A percentile compares a stretch with the other conserved stretches of the same genome.
These are phyloP conservation scores for Anthrax anthrax DNA, from an alignment of 2,888 invertebrate genomes.

Conservation along the genomic window DNA sequence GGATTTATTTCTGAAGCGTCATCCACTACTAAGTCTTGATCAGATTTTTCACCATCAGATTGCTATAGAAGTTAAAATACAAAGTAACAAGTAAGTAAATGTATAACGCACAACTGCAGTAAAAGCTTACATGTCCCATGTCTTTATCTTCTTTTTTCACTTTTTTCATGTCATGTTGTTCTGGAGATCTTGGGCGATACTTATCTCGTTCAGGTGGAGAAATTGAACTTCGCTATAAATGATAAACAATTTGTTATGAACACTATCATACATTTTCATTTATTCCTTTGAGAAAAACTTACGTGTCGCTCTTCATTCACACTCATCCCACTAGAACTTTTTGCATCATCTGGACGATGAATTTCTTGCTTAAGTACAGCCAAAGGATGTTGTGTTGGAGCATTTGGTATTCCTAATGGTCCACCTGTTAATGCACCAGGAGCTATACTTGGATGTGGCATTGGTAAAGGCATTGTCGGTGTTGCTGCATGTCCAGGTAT, in stretches of 20 bases:
- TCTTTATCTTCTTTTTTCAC: slow-evolving; percentile 74
- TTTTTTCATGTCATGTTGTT: slow-evolving; percentile 50
- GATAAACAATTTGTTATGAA: too few relatives aligned
- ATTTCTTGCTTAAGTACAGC: slow-evolving; percentile 68
- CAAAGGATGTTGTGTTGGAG: slow-evolving; percentile 56
- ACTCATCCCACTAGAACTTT: slow-evolving; percentile 49
- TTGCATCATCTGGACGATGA: slow-evolving; percentile 59
- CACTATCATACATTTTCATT: not conserved
- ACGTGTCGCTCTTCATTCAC: slow-evolving; percentile 31
- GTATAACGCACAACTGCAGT: too few relatives aligned
- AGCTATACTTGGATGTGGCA: slow-evolving; percentile 49
- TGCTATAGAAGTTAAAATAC: slow-evolving; percentile 36
- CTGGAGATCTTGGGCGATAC: slow-evolving; percentile 66
- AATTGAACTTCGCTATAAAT: slow-evolving; percentile 66
- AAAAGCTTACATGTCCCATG: slow-evolving; percentile 56
- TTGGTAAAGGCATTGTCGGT: slow-evolving; percentile 51
- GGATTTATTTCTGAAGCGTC: slow-evolving; percentile 72
- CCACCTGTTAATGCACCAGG: slow-evolving; percentile 39
- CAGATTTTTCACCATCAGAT: slow-evolving; percentile 72
- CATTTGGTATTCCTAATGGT: slow-evolving; percentile 46
- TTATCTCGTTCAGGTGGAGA: slow-evolving; percentile 66
- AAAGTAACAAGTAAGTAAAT: not conserved
- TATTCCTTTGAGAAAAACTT: slow-evolving; percentile 2
- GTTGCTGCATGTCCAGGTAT: slow-evolving; percentile 55
- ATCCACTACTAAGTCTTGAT: slow-evolving; percentile 88